These are phyloP conservation scores for Pluvialis apricaria DNA, from an alignment of 2,113 vertebrate genomes.

Conservation along the genomic window DNA sequence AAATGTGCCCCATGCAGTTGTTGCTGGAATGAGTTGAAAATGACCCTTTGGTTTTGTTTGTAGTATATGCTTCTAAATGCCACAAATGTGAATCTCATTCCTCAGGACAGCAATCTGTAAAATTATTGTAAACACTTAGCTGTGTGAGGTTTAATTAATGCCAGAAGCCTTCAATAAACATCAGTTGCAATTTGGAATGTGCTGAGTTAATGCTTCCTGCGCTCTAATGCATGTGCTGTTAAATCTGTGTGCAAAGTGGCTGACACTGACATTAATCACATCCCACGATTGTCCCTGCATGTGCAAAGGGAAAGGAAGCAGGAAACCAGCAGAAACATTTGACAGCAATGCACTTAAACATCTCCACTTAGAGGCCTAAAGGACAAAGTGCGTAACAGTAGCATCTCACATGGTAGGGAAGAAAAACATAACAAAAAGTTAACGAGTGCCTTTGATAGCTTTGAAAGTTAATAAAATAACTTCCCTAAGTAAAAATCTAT, in stretches of 20 bases:
- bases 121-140: neutral
- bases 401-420: neutral
- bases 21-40: neutral
- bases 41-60: neutral
- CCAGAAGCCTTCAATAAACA: conserved; percentile 28
- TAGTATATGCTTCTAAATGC: neutral
- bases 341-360: neutral
- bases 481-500: neutral
- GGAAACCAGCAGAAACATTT: neutral
- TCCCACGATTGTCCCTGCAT: neutral
- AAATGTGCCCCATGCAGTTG: neutral
- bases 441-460: neutral
- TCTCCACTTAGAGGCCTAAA: neutral
- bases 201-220: conserved; percentile 7
- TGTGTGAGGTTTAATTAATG: conserved; percentile 47
- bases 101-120: neutral
- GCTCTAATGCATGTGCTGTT: neutral
- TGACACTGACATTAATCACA: neutral
- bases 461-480: neutral
- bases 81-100: neutral
- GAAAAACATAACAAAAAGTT: neutral
- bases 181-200: conserved; percentile 10
- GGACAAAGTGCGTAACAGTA: rapidly evolving
- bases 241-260: neutral
- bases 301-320: neutral